These are phyloP conservation scores for Patiria pectinifera DNA, from an alignment of 53 echinoderm and acorn worm species.

Conservation along the genomic window DNA sequence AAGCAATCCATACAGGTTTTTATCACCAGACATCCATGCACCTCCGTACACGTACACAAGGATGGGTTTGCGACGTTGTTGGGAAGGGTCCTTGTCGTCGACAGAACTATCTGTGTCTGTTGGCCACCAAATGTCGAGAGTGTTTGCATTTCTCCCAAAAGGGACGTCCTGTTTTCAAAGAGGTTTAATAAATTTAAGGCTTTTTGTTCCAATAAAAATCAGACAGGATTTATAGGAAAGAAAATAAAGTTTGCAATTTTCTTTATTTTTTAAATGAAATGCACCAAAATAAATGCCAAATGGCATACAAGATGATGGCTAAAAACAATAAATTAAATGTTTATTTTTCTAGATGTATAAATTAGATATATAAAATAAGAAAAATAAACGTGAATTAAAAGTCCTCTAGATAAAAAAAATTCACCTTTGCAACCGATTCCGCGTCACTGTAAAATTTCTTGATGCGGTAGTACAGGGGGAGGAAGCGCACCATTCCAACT, in stretches of 20 bases:
- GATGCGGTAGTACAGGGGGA: slow-evolving; percentile 56
- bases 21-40: slow-evolving; percentile 78
- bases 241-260: too few relatives aligned
- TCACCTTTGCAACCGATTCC: slow-evolving; percentile 64
- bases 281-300: too few relatives aligned
- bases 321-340: too few relatives aligned
- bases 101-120: background rate
- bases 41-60: slow-evolving; percentile 80
- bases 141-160: slow-evolving; percentile 71
- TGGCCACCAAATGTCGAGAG: slow-evolving; percentile 78
- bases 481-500: slow-evolving; percentile 40
- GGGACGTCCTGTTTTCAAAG: slow-evolving; percentile 67
- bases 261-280: too few relatives aligned
- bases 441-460: slow-evolving; percentile 45
- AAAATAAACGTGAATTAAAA: too few relatives aligned
- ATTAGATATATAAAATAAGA: too few relatives aligned
- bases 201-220: too few relatives aligned
- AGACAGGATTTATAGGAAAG: too few relatives aligned
- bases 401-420: background rate
- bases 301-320: too few relatives aligned
- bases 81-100: background rate
- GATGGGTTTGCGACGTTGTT: slow-evolving; percentile 35
- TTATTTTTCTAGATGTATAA: too few relatives aligned
- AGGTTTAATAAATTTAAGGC: too few relatives aligned
- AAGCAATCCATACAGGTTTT: slow-evolving; percentile 74